Percentiles rank a stretch among this genome's conserved stretches.
phyloP scores from a whole-genome alignment of 2,113 vertebrate genomes.

The Aspidoscelis tigris region DNA sequence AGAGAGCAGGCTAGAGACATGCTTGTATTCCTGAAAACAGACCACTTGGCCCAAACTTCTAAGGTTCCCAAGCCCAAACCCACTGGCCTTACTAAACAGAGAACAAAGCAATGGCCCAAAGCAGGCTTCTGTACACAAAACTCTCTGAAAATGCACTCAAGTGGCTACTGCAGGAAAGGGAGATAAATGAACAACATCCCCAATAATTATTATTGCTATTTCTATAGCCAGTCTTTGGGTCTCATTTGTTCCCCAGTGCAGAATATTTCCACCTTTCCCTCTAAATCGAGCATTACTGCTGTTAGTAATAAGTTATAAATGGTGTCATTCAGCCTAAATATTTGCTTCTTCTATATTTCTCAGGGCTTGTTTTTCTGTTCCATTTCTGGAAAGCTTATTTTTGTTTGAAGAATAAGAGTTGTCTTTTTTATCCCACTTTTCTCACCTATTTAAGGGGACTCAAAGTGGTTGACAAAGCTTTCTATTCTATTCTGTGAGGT shows the following conservation, averaged over 20 bases:
- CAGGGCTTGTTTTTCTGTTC: background rate
- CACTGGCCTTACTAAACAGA: background rate
- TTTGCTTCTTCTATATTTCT: background rate
- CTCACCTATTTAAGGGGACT: too few relatives aligned
- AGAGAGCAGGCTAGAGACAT: background rate
- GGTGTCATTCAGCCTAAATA: background rate
- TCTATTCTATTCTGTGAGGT: too few relatives aligned
- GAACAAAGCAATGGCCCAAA: conserved; percentile 3
- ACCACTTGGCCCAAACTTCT: conserved; percentile 12
- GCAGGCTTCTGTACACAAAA: conserved; percentile 1
- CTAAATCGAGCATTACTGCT: background rate
- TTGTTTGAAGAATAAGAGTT: too few relatives aligned
- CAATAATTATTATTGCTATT: background rate
- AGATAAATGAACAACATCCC: background rate
- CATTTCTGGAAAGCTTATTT: background rate
- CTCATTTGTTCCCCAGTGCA: background rate
- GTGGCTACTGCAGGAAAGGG: background rate
- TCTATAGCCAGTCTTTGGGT: background rate
- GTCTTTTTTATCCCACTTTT: too few relatives aligned
- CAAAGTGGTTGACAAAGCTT: too few relatives aligned
- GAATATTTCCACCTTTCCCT: background rate
- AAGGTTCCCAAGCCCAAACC: background rate
- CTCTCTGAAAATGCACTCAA: conserved; percentile 7
- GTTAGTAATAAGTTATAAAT: background rate
- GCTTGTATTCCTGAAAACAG: background rate